Evolutionary conservation across 2,797 vertebrate species (phyloP).

Genomic region (Odontamblyopus lacepedii): DNA sequence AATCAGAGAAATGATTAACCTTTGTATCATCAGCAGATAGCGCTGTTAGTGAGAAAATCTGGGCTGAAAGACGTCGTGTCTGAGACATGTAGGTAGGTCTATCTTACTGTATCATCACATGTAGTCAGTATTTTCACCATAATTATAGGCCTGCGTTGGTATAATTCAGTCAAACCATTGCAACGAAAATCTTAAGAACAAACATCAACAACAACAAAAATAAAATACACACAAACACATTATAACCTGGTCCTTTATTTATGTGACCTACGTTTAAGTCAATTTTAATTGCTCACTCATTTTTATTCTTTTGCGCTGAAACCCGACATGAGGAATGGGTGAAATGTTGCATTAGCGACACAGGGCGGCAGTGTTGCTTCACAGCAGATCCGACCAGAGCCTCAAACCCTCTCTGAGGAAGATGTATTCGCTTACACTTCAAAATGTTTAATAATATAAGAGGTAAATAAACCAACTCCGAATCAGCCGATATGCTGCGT

Average conservation of each 20-base stretch:
- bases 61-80: not conserved
- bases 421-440: no score
- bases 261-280: not conserved
- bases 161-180: no score
- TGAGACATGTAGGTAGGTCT: no score
- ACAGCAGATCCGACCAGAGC: not conserved
- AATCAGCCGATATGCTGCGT: no score
- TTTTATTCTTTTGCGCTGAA: no score
- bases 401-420: no score
- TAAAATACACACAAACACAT: no score
- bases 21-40: not conserved
- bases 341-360: constrained; percentile 5
- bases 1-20: not conserved
- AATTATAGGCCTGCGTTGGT: no score
- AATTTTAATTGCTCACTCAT: not conserved
- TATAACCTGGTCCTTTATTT: not conserved
- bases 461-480: no score
- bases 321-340: not conserved
- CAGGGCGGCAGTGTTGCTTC: constrained; percentile 13
- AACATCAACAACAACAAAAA: no score
- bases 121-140: not conserved
- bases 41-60: not conserved
- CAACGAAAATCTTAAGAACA: no score
- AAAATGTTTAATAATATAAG: no score
- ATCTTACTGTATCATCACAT: not conserved